Conservation (phyloP, 2,888 invertebrate genomes). For the Drosophila monieri region DNA sequence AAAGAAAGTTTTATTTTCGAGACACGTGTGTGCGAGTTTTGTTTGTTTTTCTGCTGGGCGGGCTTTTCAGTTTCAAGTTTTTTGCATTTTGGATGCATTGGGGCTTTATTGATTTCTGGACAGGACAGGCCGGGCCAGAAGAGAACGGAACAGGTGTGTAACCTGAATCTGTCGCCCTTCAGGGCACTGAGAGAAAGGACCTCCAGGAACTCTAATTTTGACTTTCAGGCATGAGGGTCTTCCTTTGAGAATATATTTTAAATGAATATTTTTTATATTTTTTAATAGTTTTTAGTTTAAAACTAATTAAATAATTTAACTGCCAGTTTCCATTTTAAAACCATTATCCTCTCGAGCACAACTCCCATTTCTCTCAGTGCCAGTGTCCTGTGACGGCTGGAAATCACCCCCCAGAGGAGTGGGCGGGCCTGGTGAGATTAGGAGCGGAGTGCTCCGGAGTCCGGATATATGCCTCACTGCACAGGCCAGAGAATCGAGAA, state of each 20-base stretch:
- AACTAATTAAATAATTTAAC: no score
- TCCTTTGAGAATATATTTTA: background rate
- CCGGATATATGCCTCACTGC: conserved; percentile 65
- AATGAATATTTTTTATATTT: no score
- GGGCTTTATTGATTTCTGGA: conserved; percentile 10
- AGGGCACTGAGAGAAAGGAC: background rate
- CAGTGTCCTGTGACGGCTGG: conserved; percentile 10
- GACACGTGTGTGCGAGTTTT: conserved; percentile 8
- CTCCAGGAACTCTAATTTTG: no score
- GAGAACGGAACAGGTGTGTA: conserved; percentile 46
- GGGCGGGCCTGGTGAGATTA: background rate
- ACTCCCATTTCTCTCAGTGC: conserved; percentile 1
- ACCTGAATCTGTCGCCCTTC: conserved; percentile 36
- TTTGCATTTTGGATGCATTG: conserved; percentile 1
- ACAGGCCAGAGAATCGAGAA: conserved; percentile 25
- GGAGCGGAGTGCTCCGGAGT: conserved; percentile 45
- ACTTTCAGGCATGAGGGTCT: no score
- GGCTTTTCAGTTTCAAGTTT: background rate
- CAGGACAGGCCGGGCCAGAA: conserved; percentile 13
- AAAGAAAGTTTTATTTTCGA: conserved; percentile 6
- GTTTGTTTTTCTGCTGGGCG: conserved; percentile 6
- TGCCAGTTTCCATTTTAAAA: no score
- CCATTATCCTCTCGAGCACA: no score
- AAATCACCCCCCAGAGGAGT: conserved; percentile 16
- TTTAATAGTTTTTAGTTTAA: no score